Evolutionary conservation across 1,140 invertebrate species (phyloP), one percentile per base, ranked within the genome.

Genomic region (Zaprionus gabonicus): DNA sequence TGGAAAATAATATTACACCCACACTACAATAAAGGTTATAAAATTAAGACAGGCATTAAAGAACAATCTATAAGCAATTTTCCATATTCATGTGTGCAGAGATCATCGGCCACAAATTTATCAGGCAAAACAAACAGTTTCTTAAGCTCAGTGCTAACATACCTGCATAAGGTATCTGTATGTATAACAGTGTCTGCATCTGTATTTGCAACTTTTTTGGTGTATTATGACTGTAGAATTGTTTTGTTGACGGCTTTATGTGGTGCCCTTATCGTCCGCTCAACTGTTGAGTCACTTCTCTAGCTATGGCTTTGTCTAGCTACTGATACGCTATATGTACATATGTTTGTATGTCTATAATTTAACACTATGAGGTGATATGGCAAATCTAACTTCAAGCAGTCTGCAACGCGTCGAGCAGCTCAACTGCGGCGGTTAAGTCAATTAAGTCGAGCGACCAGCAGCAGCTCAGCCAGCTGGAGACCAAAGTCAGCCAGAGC

Each of bases 241-340:
- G 12, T 9, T 17, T 17, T 23, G 25, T 38, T 44, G 34, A 20
- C n/a, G 5, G 9, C 17, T 62, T 79, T 76, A 76, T 63, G 23
- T 41, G 53, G 53, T 17, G 17, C 58, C 60, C 75, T 86, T 85
- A 85, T 86, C 82, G 82, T 60, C 23, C 76, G 41, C 75, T 75
- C 71, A 81, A 81, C 82, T 79, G 78, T 84, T 85, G 82, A 85
- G 75, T 85, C 82, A 85, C 41, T 38, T 23, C 53, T 20, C 27
- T 41, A 31, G 20, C 51, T 27, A 31, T 34, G 38, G 27, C 38
- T 34, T 20, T 46, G n/a, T 9, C 2, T 25, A 38, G 15, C 49
- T 20, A 59, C 31, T 53, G 62, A 51, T 69, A 67, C n/a, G 41
- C 41, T 51, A 51, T 23, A 13, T 51, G n/a, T 70, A 59, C 15